Percentiles rank a stretch among this genome's conserved stretches.
phyloP scores from a whole-genome alignment of 2,113 vertebrate species.

The Trichechus manatus region DNA sequence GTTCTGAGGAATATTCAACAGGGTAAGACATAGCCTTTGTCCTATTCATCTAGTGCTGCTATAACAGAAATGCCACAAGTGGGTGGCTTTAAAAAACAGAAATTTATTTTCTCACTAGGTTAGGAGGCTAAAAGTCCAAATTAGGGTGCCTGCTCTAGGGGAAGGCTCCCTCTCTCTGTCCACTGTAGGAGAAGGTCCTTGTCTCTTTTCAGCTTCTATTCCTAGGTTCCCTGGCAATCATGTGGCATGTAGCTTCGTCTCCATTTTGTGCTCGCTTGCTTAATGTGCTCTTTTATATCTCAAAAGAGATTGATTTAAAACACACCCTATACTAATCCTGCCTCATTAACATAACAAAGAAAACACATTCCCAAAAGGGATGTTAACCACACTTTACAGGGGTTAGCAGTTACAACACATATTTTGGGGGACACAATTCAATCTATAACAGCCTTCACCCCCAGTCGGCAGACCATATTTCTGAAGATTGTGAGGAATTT shows the following conservation, averaged over 20 bases:
- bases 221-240: background rate
- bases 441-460: background rate
- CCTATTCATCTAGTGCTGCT: background rate
- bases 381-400: background rate
- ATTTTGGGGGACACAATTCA: background rate
- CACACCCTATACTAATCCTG: background rate
- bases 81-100: background rate
- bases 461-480: background rate
- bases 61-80: background rate
- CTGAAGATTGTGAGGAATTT: conserved; percentile 6
- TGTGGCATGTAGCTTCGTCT: background rate
- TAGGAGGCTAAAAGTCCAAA: background rate
- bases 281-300: background rate
- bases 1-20: background rate
- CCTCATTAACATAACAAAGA: background rate
- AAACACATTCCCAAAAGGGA: background rate
- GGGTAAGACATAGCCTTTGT: background rate
- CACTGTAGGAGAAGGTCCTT: background rate
- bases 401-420: background rate
- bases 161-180: no score
- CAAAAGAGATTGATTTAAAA: background rate
- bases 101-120: background rate
- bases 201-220: background rate
- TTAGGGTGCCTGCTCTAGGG: background rate
- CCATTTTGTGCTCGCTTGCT: background rate